These are phyloP conservation scores for Pedionomus torquatus DNA, from an alignment of 2,113 vertebrate species.

Conservation along the genomic window DNA sequence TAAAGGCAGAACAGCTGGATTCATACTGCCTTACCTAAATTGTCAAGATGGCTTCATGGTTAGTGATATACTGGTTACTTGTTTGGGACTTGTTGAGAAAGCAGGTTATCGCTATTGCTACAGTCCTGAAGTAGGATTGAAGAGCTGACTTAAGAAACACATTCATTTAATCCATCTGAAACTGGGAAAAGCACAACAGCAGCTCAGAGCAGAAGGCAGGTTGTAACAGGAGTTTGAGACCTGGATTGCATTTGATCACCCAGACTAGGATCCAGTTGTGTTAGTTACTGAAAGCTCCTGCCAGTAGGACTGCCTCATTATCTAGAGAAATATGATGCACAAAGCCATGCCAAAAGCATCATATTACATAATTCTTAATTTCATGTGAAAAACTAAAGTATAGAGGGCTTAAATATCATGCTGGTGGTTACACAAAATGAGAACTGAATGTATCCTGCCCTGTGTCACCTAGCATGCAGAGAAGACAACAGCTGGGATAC, in stretches of 20 bases:
- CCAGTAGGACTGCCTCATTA: neutral
- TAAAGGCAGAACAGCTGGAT: neutral
- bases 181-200: neutral
- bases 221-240: neutral
- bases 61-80: neutral
- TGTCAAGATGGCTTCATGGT: neutral
- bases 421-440: neutral
- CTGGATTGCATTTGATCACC: neutral
- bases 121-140: neutral
- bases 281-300: neutral
- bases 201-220: neutral
- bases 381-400: neutral
- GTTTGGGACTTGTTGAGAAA: neutral
- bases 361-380: neutral
- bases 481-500: neutral
- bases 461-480: accelerated
- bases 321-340: neutral
- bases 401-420: neutral
- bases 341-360: neutral
- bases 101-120: neutral
- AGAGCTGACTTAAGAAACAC: neutral
- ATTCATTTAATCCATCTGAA: neutral
- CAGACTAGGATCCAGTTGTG: neutral
- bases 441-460: neutral
- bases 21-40: neutral